Evolutionary conservation across 2,888 invertebrate genomes (phyloP).

Genomic region (Orthonevra nobilis): DNA sequence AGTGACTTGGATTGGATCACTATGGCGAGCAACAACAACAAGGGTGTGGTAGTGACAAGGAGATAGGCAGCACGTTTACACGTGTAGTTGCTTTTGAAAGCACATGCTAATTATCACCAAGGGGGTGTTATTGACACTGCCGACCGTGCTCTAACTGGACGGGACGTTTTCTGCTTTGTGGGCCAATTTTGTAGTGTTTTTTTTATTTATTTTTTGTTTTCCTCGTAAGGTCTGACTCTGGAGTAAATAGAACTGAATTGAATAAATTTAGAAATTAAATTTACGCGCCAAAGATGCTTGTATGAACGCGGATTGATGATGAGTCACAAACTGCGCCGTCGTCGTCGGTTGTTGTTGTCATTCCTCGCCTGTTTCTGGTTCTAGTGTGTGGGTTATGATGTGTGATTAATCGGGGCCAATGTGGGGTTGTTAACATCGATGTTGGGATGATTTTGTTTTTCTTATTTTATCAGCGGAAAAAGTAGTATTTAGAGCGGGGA

Average conservation of each 20-base stretch:
- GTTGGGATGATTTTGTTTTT: slow-evolving; percentile 7
- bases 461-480: slow-evolving; percentile 10
- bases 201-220: background rate
- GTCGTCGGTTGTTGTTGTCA: slow-evolving; percentile 1
- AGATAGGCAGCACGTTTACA: slow-evolving; percentile 55
- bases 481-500: background rate
- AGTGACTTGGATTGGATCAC: background rate
- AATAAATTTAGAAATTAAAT: slow-evolving; percentile 42
- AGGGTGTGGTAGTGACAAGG: slow-evolving; percentile 22
- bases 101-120: slow-evolving; percentile 64
- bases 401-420: slow-evolving; percentile 42
- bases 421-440: slow-evolving; percentile 44
- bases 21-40: background rate
- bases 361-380: background rate
- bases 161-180: slow-evolving; percentile 29
- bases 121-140: slow-evolving; percentile 67
- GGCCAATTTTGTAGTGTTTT: slow-evolving; percentile 24
- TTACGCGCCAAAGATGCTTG: no score
- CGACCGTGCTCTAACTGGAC: background rate
- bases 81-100: slow-evolving; percentile 50
- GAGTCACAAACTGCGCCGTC: slow-evolving; percentile 44
- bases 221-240: slow-evolving; percentile 16
- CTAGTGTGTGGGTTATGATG: slow-evolving; percentile 8
- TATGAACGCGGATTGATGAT: slow-evolving; percentile 30
- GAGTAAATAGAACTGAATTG: slow-evolving; percentile 61